Evolutionary conservation across 2,113 vertebrate species (phyloP).

Genomic region (Bujurquina vittata): DNA sequence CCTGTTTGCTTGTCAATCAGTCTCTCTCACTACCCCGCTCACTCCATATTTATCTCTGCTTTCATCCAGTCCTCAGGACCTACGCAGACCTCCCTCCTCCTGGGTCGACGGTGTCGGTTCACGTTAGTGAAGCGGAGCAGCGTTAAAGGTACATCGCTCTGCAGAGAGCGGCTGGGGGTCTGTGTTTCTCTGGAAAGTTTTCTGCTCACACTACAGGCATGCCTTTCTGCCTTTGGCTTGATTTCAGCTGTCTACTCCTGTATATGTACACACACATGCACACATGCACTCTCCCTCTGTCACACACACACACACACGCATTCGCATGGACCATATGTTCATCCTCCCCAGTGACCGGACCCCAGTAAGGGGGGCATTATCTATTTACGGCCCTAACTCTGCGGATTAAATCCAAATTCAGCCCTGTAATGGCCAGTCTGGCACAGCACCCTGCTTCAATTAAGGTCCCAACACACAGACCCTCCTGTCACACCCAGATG

Average conservation of each 20-base stretch:
- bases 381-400: constrained; percentile 74
- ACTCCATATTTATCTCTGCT: constrained; percentile 27
- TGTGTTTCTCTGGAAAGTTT: constrained; percentile 70
- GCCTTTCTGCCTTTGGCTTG: constrained; percentile 55
- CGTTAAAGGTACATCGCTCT: constrained; percentile 27
- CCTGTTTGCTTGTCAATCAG: constrained; percentile 31
- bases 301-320: not conserved
- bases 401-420: constrained; percentile 69
- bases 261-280: constrained; percentile 12
- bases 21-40: not conserved
- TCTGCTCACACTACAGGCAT: constrained; percentile 66
- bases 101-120: constrained; percentile 28
- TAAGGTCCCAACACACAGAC: constrained; percentile 47
- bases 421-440: constrained; percentile 71
- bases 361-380: constrained; percentile 61
- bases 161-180: constrained; percentile 57
- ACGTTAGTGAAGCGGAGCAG: constrained; percentile 19
- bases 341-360: constrained; percentile 52
- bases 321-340: constrained; percentile 49
- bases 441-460: constrained; percentile 67
- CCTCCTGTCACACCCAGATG: constrained; percentile 27
- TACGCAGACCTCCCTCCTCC: constrained; percentile 6
- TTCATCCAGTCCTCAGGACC: constrained; percentile 29
- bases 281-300: not conserved
- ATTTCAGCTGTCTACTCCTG: constrained; percentile 66